Conservation (phyloP, 2,888 invertebrate species). For the Thecophora atra region DNA sequence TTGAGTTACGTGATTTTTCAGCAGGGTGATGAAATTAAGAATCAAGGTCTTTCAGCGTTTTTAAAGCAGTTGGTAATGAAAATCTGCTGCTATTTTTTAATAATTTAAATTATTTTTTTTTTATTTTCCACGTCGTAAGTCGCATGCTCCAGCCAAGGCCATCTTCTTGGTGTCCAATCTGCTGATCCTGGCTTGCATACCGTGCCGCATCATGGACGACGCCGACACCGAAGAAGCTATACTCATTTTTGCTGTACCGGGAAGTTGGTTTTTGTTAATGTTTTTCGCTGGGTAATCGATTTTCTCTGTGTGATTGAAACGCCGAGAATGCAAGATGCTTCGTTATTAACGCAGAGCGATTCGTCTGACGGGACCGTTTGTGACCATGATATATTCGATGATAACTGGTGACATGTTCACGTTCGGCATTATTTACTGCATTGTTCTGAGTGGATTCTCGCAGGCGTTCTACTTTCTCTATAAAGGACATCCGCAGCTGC, state of each 20-base stretch:
- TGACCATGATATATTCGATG: constrained; percentile 99
- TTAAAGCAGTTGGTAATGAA: constrained; percentile 83
- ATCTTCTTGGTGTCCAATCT: constrained; percentile 93
- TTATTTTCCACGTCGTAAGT: constrained; percentile 68
- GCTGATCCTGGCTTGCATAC: constrained; percentile 88
- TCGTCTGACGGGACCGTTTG: constrained; percentile 95
- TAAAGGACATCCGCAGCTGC: constrained; percentile 85
- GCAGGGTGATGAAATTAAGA: constrained; percentile 93
- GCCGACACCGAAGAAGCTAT: constrained; percentile 89
- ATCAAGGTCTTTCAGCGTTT: constrained; percentile 91
- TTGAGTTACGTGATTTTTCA: constrained; percentile 89
- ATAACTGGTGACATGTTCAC: constrained; percentile 98
- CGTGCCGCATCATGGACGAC: constrained; percentile 80
- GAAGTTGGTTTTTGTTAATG: constrained; percentile 97
- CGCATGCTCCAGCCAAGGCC: constrained; percentile 92
- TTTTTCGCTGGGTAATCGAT: constrained; percentile 93
- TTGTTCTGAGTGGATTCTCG: constrained; percentile 94
- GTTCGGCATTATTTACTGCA: constrained; percentile 95
- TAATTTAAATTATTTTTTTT: neutral
- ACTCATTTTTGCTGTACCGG: constrained; percentile 90
- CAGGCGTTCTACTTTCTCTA: constrained; percentile 96
- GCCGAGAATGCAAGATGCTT: neutral
- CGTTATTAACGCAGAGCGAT: constrained; percentile 75
- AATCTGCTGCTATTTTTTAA: neutral
- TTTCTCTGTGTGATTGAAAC: neutral